Conservation (phyloP, 2,888 invertebrate species). For the Diabrotica balteata region DNA sequence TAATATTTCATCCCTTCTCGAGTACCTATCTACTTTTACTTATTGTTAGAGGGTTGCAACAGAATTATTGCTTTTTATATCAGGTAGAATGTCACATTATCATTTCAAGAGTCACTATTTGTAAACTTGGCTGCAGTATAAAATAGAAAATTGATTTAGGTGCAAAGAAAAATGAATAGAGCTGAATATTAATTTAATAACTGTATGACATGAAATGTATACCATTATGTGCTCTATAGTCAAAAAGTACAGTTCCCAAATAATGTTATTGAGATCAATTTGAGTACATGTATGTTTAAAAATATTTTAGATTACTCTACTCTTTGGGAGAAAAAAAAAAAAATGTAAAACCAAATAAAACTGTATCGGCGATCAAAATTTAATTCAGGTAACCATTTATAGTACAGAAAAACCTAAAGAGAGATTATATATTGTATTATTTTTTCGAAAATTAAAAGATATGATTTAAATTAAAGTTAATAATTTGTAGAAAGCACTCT, state of each 20-base stretch:
- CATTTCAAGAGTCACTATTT: conserved; percentile 28
- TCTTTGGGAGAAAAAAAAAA: too few relatives aligned
- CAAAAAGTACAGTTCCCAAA: background rate
- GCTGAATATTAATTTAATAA: conserved; percentile 22
- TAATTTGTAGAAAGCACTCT: too few relatives aligned
- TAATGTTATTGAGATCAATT: too few relatives aligned
- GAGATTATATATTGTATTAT: too few relatives aligned
- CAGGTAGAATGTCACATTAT: conserved; percentile 30
- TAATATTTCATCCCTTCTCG: conserved; percentile 25
- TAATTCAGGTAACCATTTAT: too few relatives aligned
- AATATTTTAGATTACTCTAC: too few relatives aligned
- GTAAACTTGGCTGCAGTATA: conserved; percentile 17
- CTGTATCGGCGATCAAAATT: too few relatives aligned
- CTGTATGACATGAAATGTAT: conserved; percentile 10
- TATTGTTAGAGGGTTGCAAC: conserved; percentile 29
- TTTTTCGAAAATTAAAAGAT: too few relatives aligned
- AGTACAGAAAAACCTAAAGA: too few relatives aligned
- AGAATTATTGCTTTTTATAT: conserved; percentile 31
- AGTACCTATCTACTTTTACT: conserved; percentile 31
- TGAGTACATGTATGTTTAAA: too few relatives aligned
- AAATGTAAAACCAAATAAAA: too few relatives aligned
- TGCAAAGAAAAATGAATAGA: conserved; percentile 9
- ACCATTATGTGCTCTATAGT: background rate
- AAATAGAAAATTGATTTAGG: conserved; percentile 25
- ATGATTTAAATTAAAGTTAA: too few relatives aligned